Base-by-base conservation (phyloP, 1,140 invertebrate species). In the Drosophila tani region DNA sequence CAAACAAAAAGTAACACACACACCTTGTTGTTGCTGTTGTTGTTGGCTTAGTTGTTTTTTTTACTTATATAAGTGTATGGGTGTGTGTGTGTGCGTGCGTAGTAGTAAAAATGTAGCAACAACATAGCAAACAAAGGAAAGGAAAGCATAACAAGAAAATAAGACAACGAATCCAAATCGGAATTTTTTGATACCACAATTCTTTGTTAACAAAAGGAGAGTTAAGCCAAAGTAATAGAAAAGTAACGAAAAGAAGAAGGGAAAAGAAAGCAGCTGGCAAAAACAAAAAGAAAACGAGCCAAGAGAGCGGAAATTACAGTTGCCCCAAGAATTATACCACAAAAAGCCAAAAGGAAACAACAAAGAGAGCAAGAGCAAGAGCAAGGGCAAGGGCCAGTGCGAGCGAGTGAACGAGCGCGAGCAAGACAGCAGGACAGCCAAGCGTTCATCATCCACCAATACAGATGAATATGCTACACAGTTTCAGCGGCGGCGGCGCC, bases 381-480 rank as follows among this genome's bases (percentile, higher is more conserved):
- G 50, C 11, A 41, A 5, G 14, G 35, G 21, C 53, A 40, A 56
- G 53, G 53, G 53, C 53, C 53, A 56, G 19, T n/a, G 35, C 35
- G 53, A n/a, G 64, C 56, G 57, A 24, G 21, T 3, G 21, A 24
- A 24, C 21, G 21, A 24, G 21, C 21, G 64, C 56, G 57, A 49
- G 43, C 41, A 14, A 40, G 58, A 47, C 17, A 41, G 50, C 53
- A 55, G 14, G 35, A 21, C 32, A 15, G 35, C 27, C 5, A 2
- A 51, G 56, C 64, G 43, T 32, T 27, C 57, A 77, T 50, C 56
- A 78, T 68, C 75, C 57, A 55, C 75, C 40, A 59, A 69, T 65
- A 76, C 62, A 88, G 50, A 92, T 92, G 91, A 92, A 92, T 75
- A 92, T 92, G 84, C 65, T 92, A 79, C 91, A 92, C 75, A 91